These are phyloP conservation scores for Cavia porcellus DNA, from an alignment of 2,113 vertebrate species.

Conservation along the genomic window DNA sequence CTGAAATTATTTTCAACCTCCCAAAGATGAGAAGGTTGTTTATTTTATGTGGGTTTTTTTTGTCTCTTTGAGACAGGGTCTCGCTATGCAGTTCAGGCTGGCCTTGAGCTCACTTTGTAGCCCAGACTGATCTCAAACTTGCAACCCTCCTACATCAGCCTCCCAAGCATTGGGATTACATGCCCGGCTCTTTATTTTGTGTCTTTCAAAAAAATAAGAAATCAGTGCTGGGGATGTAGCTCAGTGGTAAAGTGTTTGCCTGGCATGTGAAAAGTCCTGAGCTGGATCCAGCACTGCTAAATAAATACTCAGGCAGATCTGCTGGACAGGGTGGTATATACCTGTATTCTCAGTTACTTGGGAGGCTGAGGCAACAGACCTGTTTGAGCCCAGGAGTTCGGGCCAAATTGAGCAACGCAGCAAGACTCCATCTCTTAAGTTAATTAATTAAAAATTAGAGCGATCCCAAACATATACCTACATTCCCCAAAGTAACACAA, in stretches of 20 bases:
- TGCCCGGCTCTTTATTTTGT: not conserved
- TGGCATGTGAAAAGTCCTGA: not conserved
- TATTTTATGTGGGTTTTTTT: too few relatives aligned
- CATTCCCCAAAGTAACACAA: not conserved
- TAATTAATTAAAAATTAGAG: not conserved
- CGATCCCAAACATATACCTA: not conserved
- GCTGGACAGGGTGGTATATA: not conserved
- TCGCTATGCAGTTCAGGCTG: too few relatives aligned
- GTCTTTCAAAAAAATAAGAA: not conserved
- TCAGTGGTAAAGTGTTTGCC: not conserved
- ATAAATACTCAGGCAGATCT: not conserved
- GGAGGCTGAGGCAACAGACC: not conserved
- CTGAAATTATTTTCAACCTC: not conserved
- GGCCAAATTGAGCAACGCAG: not conserved
- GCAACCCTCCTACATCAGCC: too few relatives aligned
- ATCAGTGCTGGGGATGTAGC: not conserved
- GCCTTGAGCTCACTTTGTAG: too few relatives aligned
- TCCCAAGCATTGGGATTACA: too few relatives aligned
- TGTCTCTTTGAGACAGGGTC: too few relatives aligned
- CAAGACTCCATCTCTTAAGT: not conserved
- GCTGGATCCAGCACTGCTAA: not conserved
- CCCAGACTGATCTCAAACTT: too few relatives aligned
- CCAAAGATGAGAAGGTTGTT: not conserved
- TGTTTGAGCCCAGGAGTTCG: not conserved
- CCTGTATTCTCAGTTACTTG: not conserved